Evolutionary conservation across 2,888 invertebrate genomes (phyloP).

Genomic region (Capitulum mitella): DNA sequence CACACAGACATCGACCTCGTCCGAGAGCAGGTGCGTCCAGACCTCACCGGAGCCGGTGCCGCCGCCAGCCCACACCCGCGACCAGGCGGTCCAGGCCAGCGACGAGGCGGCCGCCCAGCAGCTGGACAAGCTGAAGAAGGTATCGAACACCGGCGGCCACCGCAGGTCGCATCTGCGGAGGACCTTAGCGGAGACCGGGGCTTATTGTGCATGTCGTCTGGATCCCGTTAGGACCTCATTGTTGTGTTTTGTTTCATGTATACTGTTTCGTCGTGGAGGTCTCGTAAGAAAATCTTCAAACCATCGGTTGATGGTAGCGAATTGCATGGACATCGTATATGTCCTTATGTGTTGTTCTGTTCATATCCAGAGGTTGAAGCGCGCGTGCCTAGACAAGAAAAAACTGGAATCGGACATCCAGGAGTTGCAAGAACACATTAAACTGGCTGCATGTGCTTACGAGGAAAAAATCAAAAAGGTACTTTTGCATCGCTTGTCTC

Average conservation of each 20-base stretch:
- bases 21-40: background rate
- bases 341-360: no score
- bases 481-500: background rate
- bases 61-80: background rate
- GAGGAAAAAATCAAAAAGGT: background rate
- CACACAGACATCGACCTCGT: background rate
- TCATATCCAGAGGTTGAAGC: background rate
- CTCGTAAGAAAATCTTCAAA: no score
- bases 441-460: background rate
- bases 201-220: background rate
- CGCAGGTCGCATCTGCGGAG: no score
- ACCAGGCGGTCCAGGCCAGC: background rate
- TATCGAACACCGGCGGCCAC: background rate
- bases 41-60: background rate
- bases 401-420: background rate
- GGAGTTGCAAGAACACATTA: background rate
- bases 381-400: background rate
- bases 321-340: no score
- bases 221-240: no score
- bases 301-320: no score
- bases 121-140: constrained; percentile 13
- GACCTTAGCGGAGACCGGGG: no score
- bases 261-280: no score
- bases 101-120: background rate
- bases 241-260: no score